Evolutionary conservation across 2,113 vertebrate genomes (phyloP), one percentile per base, ranked within the genome.

Genomic region (Polypterus senegalus): DNA sequence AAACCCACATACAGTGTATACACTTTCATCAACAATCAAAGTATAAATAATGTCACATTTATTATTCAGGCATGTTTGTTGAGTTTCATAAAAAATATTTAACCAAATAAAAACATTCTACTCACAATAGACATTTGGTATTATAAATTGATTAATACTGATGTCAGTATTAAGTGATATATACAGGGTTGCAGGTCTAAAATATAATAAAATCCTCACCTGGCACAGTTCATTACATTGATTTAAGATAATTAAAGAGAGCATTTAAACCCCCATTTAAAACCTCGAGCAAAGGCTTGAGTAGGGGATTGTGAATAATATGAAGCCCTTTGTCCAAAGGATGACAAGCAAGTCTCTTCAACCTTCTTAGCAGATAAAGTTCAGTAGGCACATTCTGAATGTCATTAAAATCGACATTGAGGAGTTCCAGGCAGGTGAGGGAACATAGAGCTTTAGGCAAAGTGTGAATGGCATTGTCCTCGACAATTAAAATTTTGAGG

Each of bases 241-340:
- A 88, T 69, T 85, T 92, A 65, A 97, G 85, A 72, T 95, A 97
- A 77, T 71, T 89, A 76, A 89, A 94, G 4, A 97, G 87, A 64
- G 74, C 79, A 47, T 84, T 82, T 49, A 97, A 78, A 1, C 93
- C 92, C 0, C 89, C 91, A 43, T 92, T 89, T 1, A 95, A 55
- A 1, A 91, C 76, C 73, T 96, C 89, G 0, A 91, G 82, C 63
- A 97, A 82, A 3, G 93, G 92, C 63, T 93, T 93, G 43, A 89
- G 65, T 11, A 97, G 73, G 3, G 93, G 93, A 69, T 98, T 98
- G 52, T 89, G 87, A 44, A 85, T 72, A 3, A 98, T 88, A 68
- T 98, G 95, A 6, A 98, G 83, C 5, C 93, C 93, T 66, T 92
- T 97, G 77, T 97, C 93, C 77, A 97, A 75, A 0, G 94, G 92